Base-by-base conservation (phyloP, 92 coral and sea anemone genomes). In the Pocillopora meandrina region DNA sequence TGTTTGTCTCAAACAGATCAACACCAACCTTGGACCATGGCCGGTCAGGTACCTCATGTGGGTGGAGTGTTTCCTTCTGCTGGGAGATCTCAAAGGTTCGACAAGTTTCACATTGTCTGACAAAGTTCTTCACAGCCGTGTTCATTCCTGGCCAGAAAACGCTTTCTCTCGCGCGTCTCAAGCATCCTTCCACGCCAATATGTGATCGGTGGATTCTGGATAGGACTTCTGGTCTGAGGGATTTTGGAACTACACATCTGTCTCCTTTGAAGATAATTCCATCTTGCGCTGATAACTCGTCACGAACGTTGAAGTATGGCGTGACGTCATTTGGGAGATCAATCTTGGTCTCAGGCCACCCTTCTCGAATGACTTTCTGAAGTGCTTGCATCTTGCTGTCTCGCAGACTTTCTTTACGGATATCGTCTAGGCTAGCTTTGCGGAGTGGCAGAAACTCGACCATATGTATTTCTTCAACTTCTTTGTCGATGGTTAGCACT, bases 1-100 rank as follows among this genome's bases (percentile, higher is more conserved):
- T 70, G 76, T 81, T 71, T 15, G 59, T 15, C 52, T 69, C 66
- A 3, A 81, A 72, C 19, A 81, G 59, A 67, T 81, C 85, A 35
- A 42, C 36, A 42, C 74, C 74, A 42, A 79, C 65, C 75, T 79
- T 79, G 74, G 75, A 52, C 77, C 85, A 70, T 2, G 85, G 85
- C 68, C 47, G 57, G 70, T 81, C 77, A 33, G 85, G 85, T 57
- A 58, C n/a, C 42, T 71, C 61, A 11, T 72, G 86, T 2, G 31
- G 58, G 71, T 17, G n/a, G 71, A 73, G 79, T 10, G 55, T 74
- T 20, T 82, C 79, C 31, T 71, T 71, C 52, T 82, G 72, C 70
- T 72, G 60, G 26, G 58, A 15, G 13, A 16, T 70, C 58, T 61
- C 80, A 47, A 57, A 71, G 52, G 78, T 72, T 49, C 26, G 34